Base-by-base conservation (phyloP, 2,113 vertebrate genomes). In the Macrotis lagotis region DNA sequence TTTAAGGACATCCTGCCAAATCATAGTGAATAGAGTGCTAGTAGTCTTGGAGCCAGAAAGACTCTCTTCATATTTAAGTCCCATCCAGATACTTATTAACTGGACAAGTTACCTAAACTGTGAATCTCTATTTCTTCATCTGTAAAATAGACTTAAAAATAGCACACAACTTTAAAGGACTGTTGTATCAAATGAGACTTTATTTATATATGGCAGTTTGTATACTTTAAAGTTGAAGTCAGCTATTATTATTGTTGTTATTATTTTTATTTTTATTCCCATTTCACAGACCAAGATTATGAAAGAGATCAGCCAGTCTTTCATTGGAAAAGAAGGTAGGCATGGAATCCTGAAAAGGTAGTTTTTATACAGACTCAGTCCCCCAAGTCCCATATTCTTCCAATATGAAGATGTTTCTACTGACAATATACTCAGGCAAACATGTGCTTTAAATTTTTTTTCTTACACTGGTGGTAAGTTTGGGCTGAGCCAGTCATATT, bases 291-390 rank as follows among this genome's bases (percentile, higher is more conserved):
- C 26, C 50, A 91, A 47, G 44, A 50, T n/a, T 25, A 12, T 47
- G 25, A n/a, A 26, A 37, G 14, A 22, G 11, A 26, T 92, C 44
- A 2, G 10, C 7, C 94, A 51, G 28, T 44, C 47, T 88, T 93
- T 90, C 8, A 0, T 25, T 25, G 50, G 0, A 48, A 37, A 93
- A 92, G 51, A 31, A 89, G 93, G 37, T 90, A 94, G 88, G 28
- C n/a, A 48, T 25, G 19, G 25, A 50, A 51, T n/a, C 91, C 48
- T 96, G 51, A 89, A 53, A 47, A 91, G 48, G 92, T 37, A 93
- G 48, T 66, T 93, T 74, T 93, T 74, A 91, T 37, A 47, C 19
- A 25, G 44, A 14, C 74, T 88, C 92, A 90, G 59, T 19, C 47
- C 22, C n/a, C 88, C 92, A 90, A 90, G 88, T 25, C 44, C 22